Conservation (phyloP, 2,113 vertebrate species). For the Xiphorhynchus elegans region DNA sequence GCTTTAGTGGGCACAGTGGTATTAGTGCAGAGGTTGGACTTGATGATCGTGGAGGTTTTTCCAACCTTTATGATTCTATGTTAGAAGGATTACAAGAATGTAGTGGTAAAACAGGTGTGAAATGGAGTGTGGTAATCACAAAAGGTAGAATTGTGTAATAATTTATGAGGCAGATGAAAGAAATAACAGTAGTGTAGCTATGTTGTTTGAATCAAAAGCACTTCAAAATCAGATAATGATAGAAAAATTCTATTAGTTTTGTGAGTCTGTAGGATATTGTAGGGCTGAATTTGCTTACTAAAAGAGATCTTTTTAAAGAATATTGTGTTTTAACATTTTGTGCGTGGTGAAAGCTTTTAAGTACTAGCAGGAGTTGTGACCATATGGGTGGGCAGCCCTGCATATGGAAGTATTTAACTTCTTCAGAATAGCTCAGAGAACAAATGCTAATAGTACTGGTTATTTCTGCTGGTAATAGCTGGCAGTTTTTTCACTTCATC, state of each 20-base stretch:
- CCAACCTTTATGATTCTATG: neutral
- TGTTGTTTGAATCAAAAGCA: neutral
- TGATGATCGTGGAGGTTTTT: neutral
- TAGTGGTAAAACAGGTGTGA: neutral
- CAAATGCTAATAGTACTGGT: neutral
- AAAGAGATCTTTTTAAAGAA: neutral
- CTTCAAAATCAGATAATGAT: neutral
- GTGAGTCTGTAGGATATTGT: neutral
- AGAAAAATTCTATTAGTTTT: neutral
- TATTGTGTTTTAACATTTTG: conserved; percentile 5
- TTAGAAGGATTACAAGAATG: neutral
- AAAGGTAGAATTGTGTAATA: neutral
- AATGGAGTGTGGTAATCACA: neutral
- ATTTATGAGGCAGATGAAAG: neutral
- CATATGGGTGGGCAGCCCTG: conserved; percentile 20
- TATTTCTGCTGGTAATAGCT: conserved; percentile 37
- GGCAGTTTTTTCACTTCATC: neutral
- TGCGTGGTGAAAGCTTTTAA: neutral
- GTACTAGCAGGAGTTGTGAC: conserved; percentile 19
- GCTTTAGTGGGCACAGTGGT: neutral
- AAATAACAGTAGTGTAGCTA: neutral
- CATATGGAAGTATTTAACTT: conserved; percentile 8
- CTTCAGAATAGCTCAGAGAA: conserved; percentile 3
- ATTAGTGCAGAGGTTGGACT: neutral
- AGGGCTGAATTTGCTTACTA: neutral